These are phyloP conservation scores for Xestoiulus laeticollis DNA, from an alignment of 2,888 invertebrate species.

Conservation along the genomic window DNA sequence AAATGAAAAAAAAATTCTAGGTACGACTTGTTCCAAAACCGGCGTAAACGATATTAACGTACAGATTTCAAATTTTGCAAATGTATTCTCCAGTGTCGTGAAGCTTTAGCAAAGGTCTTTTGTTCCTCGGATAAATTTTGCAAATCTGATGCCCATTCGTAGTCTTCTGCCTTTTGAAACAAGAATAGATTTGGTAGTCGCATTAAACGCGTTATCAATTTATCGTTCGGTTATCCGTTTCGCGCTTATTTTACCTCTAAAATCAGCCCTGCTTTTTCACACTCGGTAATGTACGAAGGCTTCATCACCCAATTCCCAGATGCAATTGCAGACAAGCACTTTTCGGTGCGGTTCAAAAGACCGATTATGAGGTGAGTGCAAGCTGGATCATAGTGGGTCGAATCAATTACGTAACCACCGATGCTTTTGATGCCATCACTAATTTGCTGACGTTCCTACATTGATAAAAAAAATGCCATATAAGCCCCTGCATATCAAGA, in stretches of 20 bases:
- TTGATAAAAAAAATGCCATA: not conserved
- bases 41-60: slow-evolving; percentile 58
- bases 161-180: slow-evolving; percentile 76
- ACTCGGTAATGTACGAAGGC: slow-evolving; percentile 77
- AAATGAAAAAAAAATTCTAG: not conserved
- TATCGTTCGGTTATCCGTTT: not conserved
- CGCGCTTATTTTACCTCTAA: not conserved
- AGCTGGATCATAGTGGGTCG: slow-evolving; percentile 69
- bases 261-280: slow-evolving; percentile 60
- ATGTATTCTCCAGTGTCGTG: slow-evolving; percentile 73
- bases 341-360: slow-evolving; percentile 80
- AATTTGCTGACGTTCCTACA: not conserved
- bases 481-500: not conserved
- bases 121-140: slow-evolving; percentile 55
- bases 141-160: slow-evolving; percentile 73
- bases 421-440: slow-evolving; percentile 67
- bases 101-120: slow-evolving; percentile 61
- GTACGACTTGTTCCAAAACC: slow-evolving; percentile 63
- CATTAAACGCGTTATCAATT: not conserved
- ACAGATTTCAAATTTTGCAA: slow-evolving; percentile 64
- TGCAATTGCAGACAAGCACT: slow-evolving; percentile 85
- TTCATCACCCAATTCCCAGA: slow-evolving; percentile 91
- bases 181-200: not conserved
- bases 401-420: slow-evolving; percentile 74
- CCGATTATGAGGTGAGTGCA: slow-evolving; percentile 82